Evolutionary conservation across 2,888 invertebrate species (phyloP), one percentile per base, ranked within the genome.

Genomic region (Papilio elwesi): DNA sequence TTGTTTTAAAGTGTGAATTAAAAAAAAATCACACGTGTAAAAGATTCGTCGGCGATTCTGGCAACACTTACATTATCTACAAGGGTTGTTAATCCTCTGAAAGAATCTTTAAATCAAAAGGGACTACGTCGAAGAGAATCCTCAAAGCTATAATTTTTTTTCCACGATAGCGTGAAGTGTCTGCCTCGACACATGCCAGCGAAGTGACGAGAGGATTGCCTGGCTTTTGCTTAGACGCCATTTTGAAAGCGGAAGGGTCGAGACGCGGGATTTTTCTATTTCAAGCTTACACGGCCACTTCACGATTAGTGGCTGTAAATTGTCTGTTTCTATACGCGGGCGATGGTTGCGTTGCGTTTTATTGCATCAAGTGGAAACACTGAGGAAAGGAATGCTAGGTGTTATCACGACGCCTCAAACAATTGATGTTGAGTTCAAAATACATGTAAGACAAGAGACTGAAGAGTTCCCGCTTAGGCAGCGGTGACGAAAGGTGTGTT

Each of bases 221-320:
- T 74, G 74, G 74, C 83, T 79, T 76, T 79, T 81, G 81, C 81
- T 84, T 81, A 84, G 82, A 81, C 85, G 84, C 84, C 87, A 87
- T 88, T 85, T 86, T 86, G 83, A 86, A 82, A 85, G 83, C 83
- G 85, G 76, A 81, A 83, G 85, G 81, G 85, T 83, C 80, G 79
- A 79, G 75, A 76, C 79, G 80, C 78, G 81, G 81, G 80, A 78
- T 79, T 80, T 79, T 79, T 81, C 81, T 80, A 81, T 82, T 82
- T 78, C 79, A 77, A 78, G 78, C 81, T 82, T 78, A 47, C 73
- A 78, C 78, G 74, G 72, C 80, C 79, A 77, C 82, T 82, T 81
- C 78, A 79, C 78, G 76, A 78, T 78, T 79, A 80, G 80, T 77
- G 78, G 74, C 70, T 77, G 77, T 74, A 74, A 75, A 73, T 78